These are phyloP conservation scores for Stegodyphus mimosarum DNA, from an alignment of 1,140 invertebrate species.

Conservation along the genomic window DNA sequence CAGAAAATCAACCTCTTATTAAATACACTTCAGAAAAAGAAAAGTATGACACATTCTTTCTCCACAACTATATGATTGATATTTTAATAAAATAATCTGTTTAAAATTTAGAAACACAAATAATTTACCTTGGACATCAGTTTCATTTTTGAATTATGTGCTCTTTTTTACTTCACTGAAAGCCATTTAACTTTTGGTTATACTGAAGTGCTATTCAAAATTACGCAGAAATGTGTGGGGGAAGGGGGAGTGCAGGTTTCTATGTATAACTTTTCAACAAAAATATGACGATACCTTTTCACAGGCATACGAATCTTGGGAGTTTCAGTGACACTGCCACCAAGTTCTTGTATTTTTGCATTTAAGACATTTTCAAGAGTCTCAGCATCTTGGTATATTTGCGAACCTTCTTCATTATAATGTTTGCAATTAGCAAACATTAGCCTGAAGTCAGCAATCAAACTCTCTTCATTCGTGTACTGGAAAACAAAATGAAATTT, in stretches of 20 bases:
- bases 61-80: no score
- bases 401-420: conserved; percentile 95
- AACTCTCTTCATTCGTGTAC: conserved; percentile 75
- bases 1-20: no score
- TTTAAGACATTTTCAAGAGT: conserved; percentile 85
- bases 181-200: not conserved
- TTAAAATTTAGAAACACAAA: no score
- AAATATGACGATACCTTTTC: conserved; percentile 11
- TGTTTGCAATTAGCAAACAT: conserved; percentile 97
- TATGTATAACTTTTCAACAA: not conserved
- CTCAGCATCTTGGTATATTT: conserved; percentile 94
- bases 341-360: conserved; percentile 84
- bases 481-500: conserved; percentile 61
- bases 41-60: no score
- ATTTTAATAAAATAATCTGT: no score
- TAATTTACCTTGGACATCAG: no score
- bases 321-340: conserved; percentile 62
- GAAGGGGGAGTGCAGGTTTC: no score
- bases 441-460: conserved; percentile 79
- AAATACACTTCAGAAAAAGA: no score
- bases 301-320: conserved; percentile 36
- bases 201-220: not conserved
- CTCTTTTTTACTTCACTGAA: no score
- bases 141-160: no score
- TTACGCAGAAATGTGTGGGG: no score